A percentile compares a stretch with the other conserved stretches of the same genome.
phyloP scores from a whole-genome alignment of 2,113 vertebrate species.

The Redunca redunca region DNA sequence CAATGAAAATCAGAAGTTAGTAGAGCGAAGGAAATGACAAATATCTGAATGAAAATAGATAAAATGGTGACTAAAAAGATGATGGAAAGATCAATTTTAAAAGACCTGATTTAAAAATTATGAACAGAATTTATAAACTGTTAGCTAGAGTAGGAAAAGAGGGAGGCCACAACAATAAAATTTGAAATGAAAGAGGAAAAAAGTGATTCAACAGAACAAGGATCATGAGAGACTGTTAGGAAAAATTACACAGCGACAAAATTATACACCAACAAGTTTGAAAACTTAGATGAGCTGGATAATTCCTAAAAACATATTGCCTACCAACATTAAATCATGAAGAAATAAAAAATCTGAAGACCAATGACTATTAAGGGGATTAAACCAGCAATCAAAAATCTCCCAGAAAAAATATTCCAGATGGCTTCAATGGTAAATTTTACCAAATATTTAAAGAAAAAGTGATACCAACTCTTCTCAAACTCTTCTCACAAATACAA shows the following conservation, averaged over 20 bases:
- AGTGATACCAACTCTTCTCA: background rate
- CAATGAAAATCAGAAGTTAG: background rate
- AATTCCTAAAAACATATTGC: background rate
- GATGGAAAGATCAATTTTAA: background rate
- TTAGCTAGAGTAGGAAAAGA: background rate
- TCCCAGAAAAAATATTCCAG: background rate
- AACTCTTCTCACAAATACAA: background rate
- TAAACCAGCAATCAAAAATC: background rate
- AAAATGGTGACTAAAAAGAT: background rate
- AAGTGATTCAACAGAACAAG: background rate
- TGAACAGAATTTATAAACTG: background rate
- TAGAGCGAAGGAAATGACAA: background rate
- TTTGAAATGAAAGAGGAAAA: background rate
- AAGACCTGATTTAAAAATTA: background rate
- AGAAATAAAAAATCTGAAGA: background rate
- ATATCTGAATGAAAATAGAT: background rate
- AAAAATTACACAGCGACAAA: background rate
- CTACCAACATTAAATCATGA: background rate
- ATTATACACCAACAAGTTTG: background rate
- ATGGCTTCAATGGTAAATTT: background rate
- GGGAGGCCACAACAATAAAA: background rate
- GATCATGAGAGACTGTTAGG: background rate
- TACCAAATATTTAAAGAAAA: background rate
- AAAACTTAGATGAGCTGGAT: background rate
- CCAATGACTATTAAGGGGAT: background rate